Evolutionary conservation across 2,888 invertebrate species (phyloP).

Genomic region (Drosophila barbarae): DNA sequence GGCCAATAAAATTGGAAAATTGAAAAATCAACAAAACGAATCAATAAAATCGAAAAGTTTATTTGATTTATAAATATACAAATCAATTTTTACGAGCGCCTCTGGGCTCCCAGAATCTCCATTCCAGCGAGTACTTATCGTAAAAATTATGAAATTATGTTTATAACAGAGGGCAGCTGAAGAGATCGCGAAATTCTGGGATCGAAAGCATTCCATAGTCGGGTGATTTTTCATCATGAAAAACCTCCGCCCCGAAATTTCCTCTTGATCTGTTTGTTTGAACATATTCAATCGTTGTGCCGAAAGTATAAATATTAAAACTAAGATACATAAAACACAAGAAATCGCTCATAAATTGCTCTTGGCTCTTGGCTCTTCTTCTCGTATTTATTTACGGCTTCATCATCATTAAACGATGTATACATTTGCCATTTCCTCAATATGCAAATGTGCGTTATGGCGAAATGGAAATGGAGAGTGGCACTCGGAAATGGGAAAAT

Average conservation of each 20-base stretch:
- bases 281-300: constrained; percentile 5
- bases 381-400: constrained; percentile 27
- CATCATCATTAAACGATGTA: constrained; percentile 24
- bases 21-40: constrained; percentile 50
- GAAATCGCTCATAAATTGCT: constrained; percentile 27
- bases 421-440: constrained; percentile 11
- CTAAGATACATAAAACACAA: constrained; percentile 50
- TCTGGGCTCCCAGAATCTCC: constrained; percentile 29
- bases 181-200: neutral
- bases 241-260: constrained; percentile 50
- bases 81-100: constrained; percentile 61
- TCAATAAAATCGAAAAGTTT: constrained; percentile 67
- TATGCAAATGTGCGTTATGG: constrained; percentile 17
- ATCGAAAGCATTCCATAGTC: constrained; percentile 6
- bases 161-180: constrained; percentile 19
- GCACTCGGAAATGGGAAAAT: constrained; percentile 13
- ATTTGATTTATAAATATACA: constrained; percentile 67
- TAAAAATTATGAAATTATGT: constrained; percentile 68
- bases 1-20: constrained; percentile 29
- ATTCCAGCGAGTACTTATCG: constrained; percentile 45
- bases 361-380: neutral
- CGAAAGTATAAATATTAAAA: constrained; percentile 45
- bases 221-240: constrained; percentile 58
- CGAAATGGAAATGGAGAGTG: constrained; percentile 20
- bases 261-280: constrained; percentile 57